Evolutionary conservation across 2,888 invertebrate species (phyloP), one percentile per base, ranked within the genome.

Genomic region (Ornithoptera priamus): DNA sequence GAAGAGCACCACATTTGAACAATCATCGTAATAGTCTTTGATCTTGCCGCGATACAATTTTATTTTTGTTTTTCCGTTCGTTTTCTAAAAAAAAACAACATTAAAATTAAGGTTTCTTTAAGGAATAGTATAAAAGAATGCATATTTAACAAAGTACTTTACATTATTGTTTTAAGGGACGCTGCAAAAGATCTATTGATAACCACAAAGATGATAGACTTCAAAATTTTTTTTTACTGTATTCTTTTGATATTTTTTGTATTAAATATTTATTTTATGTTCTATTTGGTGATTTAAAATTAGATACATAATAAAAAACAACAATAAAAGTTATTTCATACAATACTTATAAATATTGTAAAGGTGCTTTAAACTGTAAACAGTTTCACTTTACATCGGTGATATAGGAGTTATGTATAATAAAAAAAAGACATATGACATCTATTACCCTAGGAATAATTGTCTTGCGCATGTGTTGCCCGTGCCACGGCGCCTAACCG

Each of bases 401-500:
- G 18, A 17, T 18, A 15, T 50, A 50, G 5, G 50, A 15, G 18
- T 50, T 12, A 15, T 30, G 62, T 42, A 67, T 56, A 62, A 46
- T 53, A 56, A 59, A 65, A 18, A 17, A 4, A 63, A 42, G 39
- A 30, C 59, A 60, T 17, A 46, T 30, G 53, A 59, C 50, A 65
- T 60, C 57, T 39, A 65, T 64, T 65, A 39, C 65, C 61, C 69
- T n/a, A 61, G 39, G 39, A 61, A 60, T 61, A 65, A 65, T 69
- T 69, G 69, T 69, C 61, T 64, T 56, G 61, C 50, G 61, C 53
- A 62, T 61, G 42, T 53, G 18, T 30, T 62, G 56, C 36, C 30
- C 66, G 59, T 24, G 46, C 63, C 39, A 36, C 62, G 67, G 63
- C 57, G 20, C 64, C 68, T 30, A 68, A 68, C 68, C 68, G 68